These are phyloP conservation scores for Brachyistius frenatus DNA, from an alignment of 2,113 vertebrate genomes.

Conservation along the genomic window DNA sequence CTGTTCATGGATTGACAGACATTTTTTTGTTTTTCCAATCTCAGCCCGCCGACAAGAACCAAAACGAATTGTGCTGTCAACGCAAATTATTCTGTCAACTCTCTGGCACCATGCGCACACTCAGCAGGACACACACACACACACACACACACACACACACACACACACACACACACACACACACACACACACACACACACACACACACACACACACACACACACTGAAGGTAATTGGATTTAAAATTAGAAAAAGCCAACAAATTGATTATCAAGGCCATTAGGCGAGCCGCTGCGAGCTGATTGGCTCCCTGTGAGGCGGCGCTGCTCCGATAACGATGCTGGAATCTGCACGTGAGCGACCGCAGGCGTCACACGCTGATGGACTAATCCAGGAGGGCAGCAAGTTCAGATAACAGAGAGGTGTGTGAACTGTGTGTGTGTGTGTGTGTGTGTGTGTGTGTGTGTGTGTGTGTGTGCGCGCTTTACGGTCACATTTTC, in stretches of 20 bases:
- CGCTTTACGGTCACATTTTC: no score
- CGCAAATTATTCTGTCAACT: conserved; percentile 66
- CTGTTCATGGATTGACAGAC: background rate
- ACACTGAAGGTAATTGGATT: conserved; percentile 67
- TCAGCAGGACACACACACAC: conserved; percentile 26
- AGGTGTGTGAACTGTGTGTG: no score
- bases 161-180: conserved; percentile 4
- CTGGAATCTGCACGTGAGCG: conserved; percentile 10
- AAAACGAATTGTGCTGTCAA: conserved; percentile 66
- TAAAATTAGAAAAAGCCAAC: conserved; percentile 64
- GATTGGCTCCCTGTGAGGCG: conserved; percentile 42
- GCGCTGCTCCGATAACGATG: conserved; percentile 8
- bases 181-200: background rate
- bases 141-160: conserved; percentile 25
- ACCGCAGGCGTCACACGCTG: background rate
- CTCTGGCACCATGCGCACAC: conserved; percentile 1
- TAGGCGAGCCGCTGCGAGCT: conserved; percentile 41
- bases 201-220: conserved; percentile 22
- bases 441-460: no score
- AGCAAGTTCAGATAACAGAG: conserved; percentile 21
- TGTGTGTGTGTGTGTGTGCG: no score
- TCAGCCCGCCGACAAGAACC: conserved; percentile 45
- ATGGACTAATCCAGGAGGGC: conserved; percentile 17
- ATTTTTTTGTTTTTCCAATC: conserved; percentile 53
- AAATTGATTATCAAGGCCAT: conserved; percentile 72